These are phyloP conservation scores for Nymphalis polychloros DNA, from an alignment of 2,888 invertebrate species.

Conservation along the genomic window DNA sequence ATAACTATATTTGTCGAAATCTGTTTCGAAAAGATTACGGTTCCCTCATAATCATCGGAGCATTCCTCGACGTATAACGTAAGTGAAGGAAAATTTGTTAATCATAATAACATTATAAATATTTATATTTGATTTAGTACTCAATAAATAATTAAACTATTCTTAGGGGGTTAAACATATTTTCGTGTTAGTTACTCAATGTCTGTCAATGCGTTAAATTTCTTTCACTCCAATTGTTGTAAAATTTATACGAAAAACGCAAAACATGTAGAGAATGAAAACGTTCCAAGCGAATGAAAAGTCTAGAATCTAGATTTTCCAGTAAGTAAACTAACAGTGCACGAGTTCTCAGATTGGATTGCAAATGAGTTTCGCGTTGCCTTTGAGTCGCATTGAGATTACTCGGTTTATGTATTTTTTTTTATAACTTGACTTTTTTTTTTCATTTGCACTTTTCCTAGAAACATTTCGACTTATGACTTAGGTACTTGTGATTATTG, in stretches of 20 bases:
- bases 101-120: too few species aligned
- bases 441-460: constrained; percentile 9
- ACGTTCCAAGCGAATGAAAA: constrained; percentile 3
- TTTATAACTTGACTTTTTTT: constrained; percentile 16
- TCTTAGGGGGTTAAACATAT: too few species aligned
- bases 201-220: too few species aligned
- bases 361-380: constrained; percentile 24
- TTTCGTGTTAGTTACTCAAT: too few species aligned
- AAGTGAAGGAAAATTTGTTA: too few species aligned
- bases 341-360: constrained; percentile 24
- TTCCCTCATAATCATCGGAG: too few species aligned
- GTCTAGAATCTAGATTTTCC: constrained; percentile 14
- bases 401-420: constrained; percentile 11
- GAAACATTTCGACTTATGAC: constrained; percentile 4
- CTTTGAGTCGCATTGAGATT: constrained; percentile 22
- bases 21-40: too few species aligned
- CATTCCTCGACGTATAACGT: too few species aligned
- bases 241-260: not conserved
- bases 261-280: constrained; percentile 6
- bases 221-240: not conserved
- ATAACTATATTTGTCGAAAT: too few species aligned
- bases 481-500: not conserved
- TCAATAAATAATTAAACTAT: too few species aligned
- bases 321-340: constrained; percentile 18
- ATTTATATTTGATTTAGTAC: too few species aligned